Evolutionary conservation across 2,888 invertebrate genomes (phyloP).

Genomic region (Ecdyonurus torrentis): DNA sequence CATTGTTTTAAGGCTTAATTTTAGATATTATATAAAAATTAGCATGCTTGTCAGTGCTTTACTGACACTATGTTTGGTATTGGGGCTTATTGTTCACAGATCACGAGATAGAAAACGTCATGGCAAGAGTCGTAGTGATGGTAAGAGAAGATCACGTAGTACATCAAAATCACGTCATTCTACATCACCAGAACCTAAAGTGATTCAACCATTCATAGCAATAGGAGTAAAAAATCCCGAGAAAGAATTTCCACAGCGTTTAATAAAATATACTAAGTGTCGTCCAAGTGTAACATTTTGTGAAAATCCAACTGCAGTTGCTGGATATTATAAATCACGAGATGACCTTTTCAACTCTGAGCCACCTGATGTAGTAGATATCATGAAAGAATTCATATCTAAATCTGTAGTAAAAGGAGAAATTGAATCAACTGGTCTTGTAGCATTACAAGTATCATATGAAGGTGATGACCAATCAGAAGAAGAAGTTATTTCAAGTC

Average conservation of each 20-base stretch:
- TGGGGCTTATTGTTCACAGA: too few relatives aligned
- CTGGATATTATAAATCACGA: slow-evolving; percentile 3
- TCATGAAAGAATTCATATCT: slow-evolving; percentile 6
- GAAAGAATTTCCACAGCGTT: slow-evolving; percentile 7
- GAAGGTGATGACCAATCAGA: slow-evolving; percentile 8
- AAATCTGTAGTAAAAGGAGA: neutral
- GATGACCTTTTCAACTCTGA: slow-evolving; percentile 6
- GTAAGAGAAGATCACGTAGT: neutral
- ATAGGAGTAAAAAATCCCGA: neutral
- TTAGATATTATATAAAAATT: too few relatives aligned
- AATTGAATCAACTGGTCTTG: slow-evolving; percentile 5
- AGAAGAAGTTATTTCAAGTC: neutral
- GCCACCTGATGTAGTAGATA: slow-evolving; percentile 5
- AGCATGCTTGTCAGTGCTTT: too few relatives aligned
- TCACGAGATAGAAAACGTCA: neutral
- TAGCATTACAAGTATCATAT: slow-evolving; percentile 1
- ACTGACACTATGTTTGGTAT: too few relatives aligned
- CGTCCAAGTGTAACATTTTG: slow-evolving; percentile 4
- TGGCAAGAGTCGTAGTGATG: neutral
- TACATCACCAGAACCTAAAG: neutral
- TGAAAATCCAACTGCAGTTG: slow-evolving; percentile 5
- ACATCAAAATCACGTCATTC: neutral
- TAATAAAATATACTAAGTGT: slow-evolving; percentile 1
- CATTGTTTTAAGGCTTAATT: too few relatives aligned
- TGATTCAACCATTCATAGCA: neutral